Percentiles rank a stretch among this genome's conserved stretches.
Conservation (phyloP, 2,113 vertebrate genomes). For the Boleophthalmus pectinirostris region DNA sequence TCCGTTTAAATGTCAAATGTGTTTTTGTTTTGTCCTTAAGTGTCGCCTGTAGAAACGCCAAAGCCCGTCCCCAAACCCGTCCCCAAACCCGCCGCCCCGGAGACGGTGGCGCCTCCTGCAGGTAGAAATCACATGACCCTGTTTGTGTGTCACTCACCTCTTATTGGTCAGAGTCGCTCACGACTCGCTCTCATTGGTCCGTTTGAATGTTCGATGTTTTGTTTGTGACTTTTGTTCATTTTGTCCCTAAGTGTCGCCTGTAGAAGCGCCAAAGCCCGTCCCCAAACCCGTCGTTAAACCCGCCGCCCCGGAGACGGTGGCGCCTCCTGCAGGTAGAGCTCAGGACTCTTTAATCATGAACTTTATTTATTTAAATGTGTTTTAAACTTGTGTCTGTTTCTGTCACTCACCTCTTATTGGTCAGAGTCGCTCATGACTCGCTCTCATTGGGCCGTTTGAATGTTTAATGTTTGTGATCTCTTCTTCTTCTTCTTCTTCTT, state of each 20-base stretch:
- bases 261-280: not conserved
- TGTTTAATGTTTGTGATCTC: not conserved
- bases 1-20: not conserved
- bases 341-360: too few relatives aligned
- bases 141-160: not conserved
- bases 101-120: not conserved
- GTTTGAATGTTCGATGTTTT: not conserved
- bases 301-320: not conserved
- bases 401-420: not conserved
- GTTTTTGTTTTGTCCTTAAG: not conserved
- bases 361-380: too few relatives aligned
- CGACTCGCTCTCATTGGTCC: not conserved
- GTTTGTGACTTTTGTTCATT: not conserved
- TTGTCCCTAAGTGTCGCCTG: not conserved
- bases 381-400: too few relatives aligned
- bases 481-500: not conserved
- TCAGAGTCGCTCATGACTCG: not conserved
- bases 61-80: not conserved
- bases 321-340: constrained; percentile 1
- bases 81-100: too few relatives aligned
- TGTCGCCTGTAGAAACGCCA: not conserved
- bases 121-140: too few relatives aligned
- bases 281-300: not conserved
- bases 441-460: constrained; percentile 1
- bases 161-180: constrained; percentile 1